phyloP scores from a whole-genome alignment of 2,888 invertebrate genomes.

The Eucera pruinosa region DNA sequence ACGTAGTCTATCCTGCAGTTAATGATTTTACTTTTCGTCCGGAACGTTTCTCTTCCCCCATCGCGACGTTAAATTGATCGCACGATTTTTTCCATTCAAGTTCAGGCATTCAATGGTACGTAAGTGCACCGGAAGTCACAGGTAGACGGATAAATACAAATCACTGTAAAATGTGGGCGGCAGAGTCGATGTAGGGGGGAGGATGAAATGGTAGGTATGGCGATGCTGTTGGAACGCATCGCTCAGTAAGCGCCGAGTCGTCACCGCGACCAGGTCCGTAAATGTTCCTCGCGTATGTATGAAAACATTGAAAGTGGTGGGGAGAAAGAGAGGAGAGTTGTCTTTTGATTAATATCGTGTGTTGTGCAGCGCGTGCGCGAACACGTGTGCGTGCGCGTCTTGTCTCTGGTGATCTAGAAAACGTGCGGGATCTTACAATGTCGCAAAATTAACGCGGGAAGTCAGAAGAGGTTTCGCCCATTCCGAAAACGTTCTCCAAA shows the following conservation, averaged over 20 bases:
- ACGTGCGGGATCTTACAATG: constrained; percentile 20
- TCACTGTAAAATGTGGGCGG: no score
- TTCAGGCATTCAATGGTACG: no score
- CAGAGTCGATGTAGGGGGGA: not conserved
- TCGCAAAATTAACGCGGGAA: constrained; percentile 11
- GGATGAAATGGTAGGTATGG: not conserved
- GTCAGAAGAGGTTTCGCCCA: no score
- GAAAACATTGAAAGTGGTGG: not conserved
- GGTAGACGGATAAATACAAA: no score
- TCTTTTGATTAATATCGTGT: constrained; percentile 4
- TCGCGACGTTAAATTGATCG: no score
- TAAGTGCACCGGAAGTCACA: no score
- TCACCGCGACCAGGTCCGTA: not conserved
- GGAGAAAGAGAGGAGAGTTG: constrained; percentile 14
- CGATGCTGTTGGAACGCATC: not conserved
- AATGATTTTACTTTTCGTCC: no score
- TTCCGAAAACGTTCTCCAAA: not conserved
- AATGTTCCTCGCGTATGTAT: not conserved
- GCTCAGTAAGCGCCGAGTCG: constrained; percentile 32
- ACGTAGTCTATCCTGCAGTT: no score
- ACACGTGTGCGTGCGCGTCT: constrained; percentile 38
- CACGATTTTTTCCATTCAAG: no score
- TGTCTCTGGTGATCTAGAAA: constrained; percentile 50
- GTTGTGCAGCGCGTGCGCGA: constrained; percentile 5
- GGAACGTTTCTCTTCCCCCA: no score